Evolutionary conservation across 2,888 invertebrate genomes (phyloP).

Genomic region (Trachelus tabidus): DNA sequence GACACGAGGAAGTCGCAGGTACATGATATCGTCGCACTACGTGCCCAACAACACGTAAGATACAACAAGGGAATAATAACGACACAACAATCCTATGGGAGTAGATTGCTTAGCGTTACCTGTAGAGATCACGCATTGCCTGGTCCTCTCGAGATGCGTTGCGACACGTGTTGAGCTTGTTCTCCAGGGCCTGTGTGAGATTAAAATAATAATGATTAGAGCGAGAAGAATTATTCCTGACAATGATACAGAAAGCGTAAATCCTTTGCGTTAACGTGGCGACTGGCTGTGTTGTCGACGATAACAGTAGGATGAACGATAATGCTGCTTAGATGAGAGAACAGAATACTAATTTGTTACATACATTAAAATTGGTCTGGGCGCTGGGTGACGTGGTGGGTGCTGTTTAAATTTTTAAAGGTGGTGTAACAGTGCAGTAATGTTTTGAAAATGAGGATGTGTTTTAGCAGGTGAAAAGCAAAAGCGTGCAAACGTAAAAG

Average conservation of each 20-base stretch:
- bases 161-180: conserved; percentile 62
- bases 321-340: background rate
- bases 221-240: background rate
- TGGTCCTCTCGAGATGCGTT: conserved; percentile 63
- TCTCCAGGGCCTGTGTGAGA: conserved; percentile 58
- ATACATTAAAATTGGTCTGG: background rate
- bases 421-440: background rate
- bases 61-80: conserved; percentile 29
- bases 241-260: background rate
- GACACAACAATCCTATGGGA: conserved; percentile 34
- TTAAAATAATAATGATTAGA: conserved; percentile 15
- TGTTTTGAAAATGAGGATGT: background rate
- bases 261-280: background rate
- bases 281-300: background rate
- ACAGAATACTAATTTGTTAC: background rate
- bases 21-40: conserved; percentile 28
- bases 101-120: conserved; percentile 55
- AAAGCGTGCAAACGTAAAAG: conserved; percentile 34
- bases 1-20: conserved; percentile 18
- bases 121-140: conserved; percentile 63
- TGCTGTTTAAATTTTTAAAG: background rate
- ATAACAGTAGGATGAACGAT: background rate
- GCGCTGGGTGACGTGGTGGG: background rate
- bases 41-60: conserved; percentile 22
- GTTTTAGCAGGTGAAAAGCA: background rate